Conservation (phyloP, 2,888 invertebrate species). For the Cerastis rubricosa region DNA sequence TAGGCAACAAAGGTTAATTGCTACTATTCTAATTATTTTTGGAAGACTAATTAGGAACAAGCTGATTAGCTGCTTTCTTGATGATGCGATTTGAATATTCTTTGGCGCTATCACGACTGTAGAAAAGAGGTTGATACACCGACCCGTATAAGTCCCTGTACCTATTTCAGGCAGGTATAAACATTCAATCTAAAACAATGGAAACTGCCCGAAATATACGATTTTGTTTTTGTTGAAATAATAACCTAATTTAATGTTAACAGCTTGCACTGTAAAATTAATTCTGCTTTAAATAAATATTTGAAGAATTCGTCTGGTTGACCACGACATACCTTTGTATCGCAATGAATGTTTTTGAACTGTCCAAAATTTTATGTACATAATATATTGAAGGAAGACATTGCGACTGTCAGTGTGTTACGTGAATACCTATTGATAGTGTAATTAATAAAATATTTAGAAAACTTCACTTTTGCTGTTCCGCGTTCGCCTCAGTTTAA, state of each 20-base stretch:
- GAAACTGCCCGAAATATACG: neutral
- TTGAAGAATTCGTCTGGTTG: neutral
- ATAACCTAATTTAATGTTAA: neutral
- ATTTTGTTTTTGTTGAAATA: neutral
- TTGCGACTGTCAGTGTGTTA: too few relatives aligned
- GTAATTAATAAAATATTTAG: too few relatives aligned
- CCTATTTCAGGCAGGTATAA: neutral
- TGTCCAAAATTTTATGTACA: too few relatives aligned
- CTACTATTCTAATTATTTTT: constrained; percentile 34
- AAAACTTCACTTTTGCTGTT: too few relatives aligned
- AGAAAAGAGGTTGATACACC: too few relatives aligned
- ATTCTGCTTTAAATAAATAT: neutral
- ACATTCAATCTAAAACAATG: neutral
- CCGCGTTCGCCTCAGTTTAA: too few relatives aligned
- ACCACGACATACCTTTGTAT: neutral
- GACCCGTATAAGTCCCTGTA: neutral
- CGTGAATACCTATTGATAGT: neutral
- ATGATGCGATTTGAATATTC: constrained; percentile 18
- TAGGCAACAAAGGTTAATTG: constrained; percentile 53
- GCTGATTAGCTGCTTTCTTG: constrained; percentile 27
- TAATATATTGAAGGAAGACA: too few relatives aligned
- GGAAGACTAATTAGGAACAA: constrained; percentile 29
- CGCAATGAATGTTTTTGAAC: too few relatives aligned
- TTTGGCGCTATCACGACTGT: neutral
- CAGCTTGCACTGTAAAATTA: neutral